Base-by-base conservation (phyloP, 2,888 invertebrate species). In the Troides helena region DNA sequence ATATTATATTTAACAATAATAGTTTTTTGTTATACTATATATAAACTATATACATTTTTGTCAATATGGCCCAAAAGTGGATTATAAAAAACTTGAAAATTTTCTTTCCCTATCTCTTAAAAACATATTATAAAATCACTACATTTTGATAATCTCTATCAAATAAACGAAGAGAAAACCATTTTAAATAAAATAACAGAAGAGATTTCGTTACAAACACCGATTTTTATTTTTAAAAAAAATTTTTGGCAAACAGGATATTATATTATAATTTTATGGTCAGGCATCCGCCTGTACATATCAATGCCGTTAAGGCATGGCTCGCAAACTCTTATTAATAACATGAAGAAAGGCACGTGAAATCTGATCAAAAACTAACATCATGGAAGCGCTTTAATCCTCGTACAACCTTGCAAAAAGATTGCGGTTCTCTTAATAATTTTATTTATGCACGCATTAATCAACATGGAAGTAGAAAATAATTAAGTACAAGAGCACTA, bases 241-340 rank as follows among this genome's bases (percentile, higher is more conserved):
- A 50, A 50, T 1, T 50, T 18, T 50, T 50, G 1, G 14, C 50
- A 50, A 50, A 50, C 50, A 14, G 50, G 17, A 50, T 50, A 50
- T 50, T 18, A 0, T 14, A 50, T 50, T 17, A 50, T 50, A 0
- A 43, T 50, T 50, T 25, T 25, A 1, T 14, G 4, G 25, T 60
- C 43, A 62, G 50, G 17, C 56, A 78, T 69, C 91, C 86, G 0
- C 77, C 87, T 89, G 83, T 91, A 85, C 68, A 69, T 69, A 46
- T 59, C 60, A 65, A 72, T 73, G 85, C 84, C 81, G 87, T 87
- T 87, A 87, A 84, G 79, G 82, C 86, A 85, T 82, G 85, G 85
- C 86, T 85, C 81, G 85, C 85, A 81, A 82, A 89, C 87, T 84
- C 89, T 90, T 92, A 92, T 90, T 92, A 92, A 90, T 90, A 90